A percentile compares a stretch with the other conserved stretches of the same genome.
These are phyloP conservation scores for Drosophila nr. fundita DNA, from an alignment of 2,888 invertebrate species.

Conservation along the genomic window DNA sequence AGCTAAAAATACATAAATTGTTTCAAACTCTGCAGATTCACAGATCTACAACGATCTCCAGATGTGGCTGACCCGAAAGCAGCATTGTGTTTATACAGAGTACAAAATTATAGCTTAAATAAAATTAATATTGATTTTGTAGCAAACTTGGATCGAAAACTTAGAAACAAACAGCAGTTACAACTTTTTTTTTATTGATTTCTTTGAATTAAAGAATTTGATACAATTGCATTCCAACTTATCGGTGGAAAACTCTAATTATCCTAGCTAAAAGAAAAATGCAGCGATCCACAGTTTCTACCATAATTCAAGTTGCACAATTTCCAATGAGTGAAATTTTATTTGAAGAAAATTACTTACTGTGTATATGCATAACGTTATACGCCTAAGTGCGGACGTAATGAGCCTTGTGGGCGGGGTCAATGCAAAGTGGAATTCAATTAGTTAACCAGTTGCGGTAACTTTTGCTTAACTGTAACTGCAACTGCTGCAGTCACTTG, in stretches of 20 bases:
- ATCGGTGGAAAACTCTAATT: background rate
- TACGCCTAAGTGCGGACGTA: conserved; percentile 49
- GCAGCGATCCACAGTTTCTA: background rate
- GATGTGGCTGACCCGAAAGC: conserved; percentile 27
- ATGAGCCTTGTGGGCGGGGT: conserved; percentile 43
- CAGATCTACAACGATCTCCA: conserved; percentile 31
- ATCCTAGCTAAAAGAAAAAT: background rate
- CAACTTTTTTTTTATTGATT: background rate
- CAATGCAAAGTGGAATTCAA: conserved; percentile 62
- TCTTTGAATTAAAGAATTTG: background rate
- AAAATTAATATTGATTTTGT: background rate
- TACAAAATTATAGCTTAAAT: background rate
- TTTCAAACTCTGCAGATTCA: conserved; percentile 42
- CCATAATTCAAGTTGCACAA: background rate
- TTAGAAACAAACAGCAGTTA: background rate
- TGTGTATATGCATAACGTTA: background rate
- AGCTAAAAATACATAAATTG: conserved; percentile 69
- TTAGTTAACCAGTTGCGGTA: conserved; percentile 35
- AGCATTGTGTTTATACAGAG: conserved; percentile 3
- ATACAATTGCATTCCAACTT: background rate
- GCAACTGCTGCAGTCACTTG: conserved; percentile 23
- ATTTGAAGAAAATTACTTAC: background rate
- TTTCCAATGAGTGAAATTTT: background rate
- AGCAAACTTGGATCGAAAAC: background rate
- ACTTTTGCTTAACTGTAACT: conserved; percentile 24